phyloP scores from a whole-genome alignment of 2,113 vertebrate genomes.

The Tragelaphus strepsiceros region DNA sequence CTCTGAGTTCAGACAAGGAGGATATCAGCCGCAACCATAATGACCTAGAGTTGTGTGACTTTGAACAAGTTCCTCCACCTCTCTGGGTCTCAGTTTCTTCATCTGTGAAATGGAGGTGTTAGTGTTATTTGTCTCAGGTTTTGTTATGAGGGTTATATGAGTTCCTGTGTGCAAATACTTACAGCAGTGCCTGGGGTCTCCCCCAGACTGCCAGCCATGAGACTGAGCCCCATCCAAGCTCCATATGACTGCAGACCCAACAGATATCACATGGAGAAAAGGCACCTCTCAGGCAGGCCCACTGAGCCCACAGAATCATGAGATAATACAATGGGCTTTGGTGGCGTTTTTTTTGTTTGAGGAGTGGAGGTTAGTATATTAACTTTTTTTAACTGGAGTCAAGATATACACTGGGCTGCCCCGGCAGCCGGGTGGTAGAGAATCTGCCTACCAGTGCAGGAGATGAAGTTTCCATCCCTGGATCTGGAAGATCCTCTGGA shows the following conservation, averaged over 20 bases:
- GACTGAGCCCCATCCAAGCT: not conserved
- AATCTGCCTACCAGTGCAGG: not conserved
- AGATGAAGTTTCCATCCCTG: not conserved
- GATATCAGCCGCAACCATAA: not conserved
- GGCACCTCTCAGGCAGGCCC: not conserved
- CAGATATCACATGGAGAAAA: not conserved
- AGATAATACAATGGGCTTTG: not conserved
- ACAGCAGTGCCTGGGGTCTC: not conserved
- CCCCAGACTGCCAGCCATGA: not conserved
- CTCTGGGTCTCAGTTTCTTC: not conserved
- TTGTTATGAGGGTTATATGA: not conserved
- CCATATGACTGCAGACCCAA: not conserved
- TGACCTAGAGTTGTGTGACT: not conserved
- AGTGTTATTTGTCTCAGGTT: not conserved
- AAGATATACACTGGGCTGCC: not conserved
- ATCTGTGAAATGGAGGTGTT: not conserved
- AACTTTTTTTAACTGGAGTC: not conserved
- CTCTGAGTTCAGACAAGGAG: not conserved
- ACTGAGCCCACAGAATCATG: too few relatives aligned
- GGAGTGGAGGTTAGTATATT: not conserved
- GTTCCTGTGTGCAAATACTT: not conserved
- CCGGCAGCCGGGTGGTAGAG: not conserved
- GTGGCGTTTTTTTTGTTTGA: not conserved
- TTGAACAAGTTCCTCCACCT: not conserved
- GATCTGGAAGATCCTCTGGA: not conserved